Conservation (phyloP, 2,888 invertebrate genomes). For the Biston betularia region DNA sequence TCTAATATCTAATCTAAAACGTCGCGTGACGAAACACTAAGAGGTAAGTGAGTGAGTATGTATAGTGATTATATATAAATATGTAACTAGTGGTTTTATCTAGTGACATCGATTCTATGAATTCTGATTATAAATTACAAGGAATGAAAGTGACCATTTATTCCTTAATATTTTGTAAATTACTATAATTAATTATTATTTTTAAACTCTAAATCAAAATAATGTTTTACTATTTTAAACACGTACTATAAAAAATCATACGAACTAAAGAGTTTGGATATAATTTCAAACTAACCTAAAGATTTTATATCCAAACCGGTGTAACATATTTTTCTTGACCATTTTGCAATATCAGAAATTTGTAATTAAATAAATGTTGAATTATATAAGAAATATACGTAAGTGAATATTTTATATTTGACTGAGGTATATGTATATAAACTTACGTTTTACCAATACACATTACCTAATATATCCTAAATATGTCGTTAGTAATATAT, state of each 20-base stretch:
- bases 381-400: no score
- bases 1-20: conserved; percentile 40
- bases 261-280: not conserved
- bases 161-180: no score
- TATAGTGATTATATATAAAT: conserved; percentile 46
- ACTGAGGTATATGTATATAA: conserved; percentile 15
- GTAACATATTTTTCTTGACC: no score
- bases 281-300: no score
- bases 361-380: no score
- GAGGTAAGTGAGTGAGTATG: conserved; percentile 48
- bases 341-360: no score
- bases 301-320: no score
- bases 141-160: not conserved
- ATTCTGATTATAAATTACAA: conserved; percentile 8
- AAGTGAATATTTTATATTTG: not conserved
- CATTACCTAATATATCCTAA: not conserved
- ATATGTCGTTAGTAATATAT: not conserved
- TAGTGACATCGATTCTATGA: conserved; percentile 11
- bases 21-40: conserved; percentile 28
- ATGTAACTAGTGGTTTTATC: not conserved
- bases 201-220: not conserved
- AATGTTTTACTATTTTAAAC: not conserved
- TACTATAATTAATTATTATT: no score
- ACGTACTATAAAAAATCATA: not conserved
- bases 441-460: not conserved